Evolutionary conservation across 2,113 vertebrate species (phyloP).

Genomic region (Scalopus aquaticus): DNA sequence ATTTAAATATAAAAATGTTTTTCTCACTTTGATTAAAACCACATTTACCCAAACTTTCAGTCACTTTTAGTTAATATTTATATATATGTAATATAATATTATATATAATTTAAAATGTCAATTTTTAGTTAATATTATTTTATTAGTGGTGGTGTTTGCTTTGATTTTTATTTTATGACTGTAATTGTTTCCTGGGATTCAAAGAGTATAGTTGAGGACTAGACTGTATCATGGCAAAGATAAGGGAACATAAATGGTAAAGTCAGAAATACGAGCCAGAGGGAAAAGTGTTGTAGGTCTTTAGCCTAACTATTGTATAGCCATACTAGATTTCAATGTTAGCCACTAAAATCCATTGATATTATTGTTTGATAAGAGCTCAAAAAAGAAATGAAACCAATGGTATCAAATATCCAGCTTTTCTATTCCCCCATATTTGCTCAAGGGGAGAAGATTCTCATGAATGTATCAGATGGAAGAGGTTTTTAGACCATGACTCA

Average conservation of each 20-base stretch:
- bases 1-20: not conserved
- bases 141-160: not conserved
- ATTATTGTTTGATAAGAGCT: not conserved
- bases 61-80: too few species aligned
- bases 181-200: not conserved
- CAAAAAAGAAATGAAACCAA: not conserved
- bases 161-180: not conserved
- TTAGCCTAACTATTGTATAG: not conserved
- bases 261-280: not conserved
- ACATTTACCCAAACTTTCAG: not conserved
- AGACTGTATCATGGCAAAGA: not conserved
- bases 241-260: not conserved
- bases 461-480: not conserved
- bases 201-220: not conserved
- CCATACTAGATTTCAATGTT: not conserved
- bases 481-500: not conserved
- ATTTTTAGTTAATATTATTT: constrained; percentile 4
- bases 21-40: not conserved
- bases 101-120: too few species aligned
- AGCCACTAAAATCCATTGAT: not conserved
- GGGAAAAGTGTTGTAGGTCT: not conserved
- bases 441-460: not conserved
- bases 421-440: not conserved
- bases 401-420: not conserved
- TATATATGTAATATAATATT: too few species aligned